Evolutionary conservation across 2,113 vertebrate species (phyloP), one percentile per base, ranked within the genome.

Genomic region (Tursiops truncatus): DNA sequence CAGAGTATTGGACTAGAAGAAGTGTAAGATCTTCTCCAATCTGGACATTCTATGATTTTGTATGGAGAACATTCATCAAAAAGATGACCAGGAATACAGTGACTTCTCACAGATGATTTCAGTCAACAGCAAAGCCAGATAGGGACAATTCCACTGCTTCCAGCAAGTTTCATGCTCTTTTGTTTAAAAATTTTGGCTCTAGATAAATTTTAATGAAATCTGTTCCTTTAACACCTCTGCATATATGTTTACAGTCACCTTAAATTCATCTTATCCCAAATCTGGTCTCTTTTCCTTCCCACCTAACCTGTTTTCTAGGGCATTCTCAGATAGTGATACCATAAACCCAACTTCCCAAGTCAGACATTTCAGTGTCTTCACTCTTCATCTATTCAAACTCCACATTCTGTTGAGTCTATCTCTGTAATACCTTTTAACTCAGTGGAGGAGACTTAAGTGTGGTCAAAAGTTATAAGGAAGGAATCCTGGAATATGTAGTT

Each of bases 1-100:
- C 31, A 93, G 33, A 96, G 76, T 56, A 58, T 73, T 92, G 63
- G 41, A 74, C 50, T 47, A 90, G n/a, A 94, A 84, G 20, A 80
- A 88, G 15, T 13, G 21, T 70, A 87, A 97, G 81, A 87, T 68
- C 38, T 50, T 87, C 26, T 93, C n/a, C 58, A 84, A 71, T 36
- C 47, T 93, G 47, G 76, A 91, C 31, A 85, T 50, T 87, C 58
- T 60, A 56, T 81, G 47, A 85, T 76, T 95, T 93, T 17, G 23
- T 25, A 70, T 15, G 31, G 12, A 81, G 82, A 83, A 82, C n/a
- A 88, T 41, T 88, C 65, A 81, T 33, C 76, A 89, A 62, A 81
- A 84, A 88, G 28, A 60, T 33, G 26, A 47, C n/a, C 50, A 23
- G 58, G 83, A 67, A 77, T 58, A 77, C 4, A n/a, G 62, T 63